Conservation (phyloP, 2,113 vertebrate genomes). For the Meleagris gallopavo region DNA sequence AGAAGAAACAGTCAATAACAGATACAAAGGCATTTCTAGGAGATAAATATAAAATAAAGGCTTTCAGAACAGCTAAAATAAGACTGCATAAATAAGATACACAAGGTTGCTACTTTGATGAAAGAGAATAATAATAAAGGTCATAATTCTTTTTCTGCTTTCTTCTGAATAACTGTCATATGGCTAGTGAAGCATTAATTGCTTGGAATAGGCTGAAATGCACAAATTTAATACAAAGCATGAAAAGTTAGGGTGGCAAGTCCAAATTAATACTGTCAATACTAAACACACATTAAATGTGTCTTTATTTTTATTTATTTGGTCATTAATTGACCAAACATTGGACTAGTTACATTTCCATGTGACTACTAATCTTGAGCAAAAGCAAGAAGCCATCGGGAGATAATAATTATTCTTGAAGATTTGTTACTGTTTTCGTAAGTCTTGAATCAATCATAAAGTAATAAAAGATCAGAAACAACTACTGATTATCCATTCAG, state of each 20-base stretch:
- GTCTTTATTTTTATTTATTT: background rate
- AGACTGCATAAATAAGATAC: background rate
- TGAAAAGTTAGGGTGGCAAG: slow-evolving; percentile 21
- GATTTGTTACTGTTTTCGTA: background rate
- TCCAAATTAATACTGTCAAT: background rate
- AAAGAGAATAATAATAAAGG: background rate
- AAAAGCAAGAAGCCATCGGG: background rate
- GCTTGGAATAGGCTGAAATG: background rate
- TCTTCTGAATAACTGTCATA: background rate
- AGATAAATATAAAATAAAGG: background rate
- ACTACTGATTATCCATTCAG: background rate
- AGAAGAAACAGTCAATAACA: background rate
- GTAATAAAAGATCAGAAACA: background rate
- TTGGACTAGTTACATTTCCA: background rate
- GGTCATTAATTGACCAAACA: background rate
- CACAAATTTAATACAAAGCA: background rate
- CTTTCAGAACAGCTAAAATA: background rate
- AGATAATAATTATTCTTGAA: background rate
- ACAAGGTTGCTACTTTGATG: background rate
- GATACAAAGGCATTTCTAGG: background rate
- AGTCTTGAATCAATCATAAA: background rate
- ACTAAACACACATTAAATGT: background rate
- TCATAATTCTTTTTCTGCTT: background rate
- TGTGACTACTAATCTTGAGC: background rate
- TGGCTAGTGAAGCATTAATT: background rate